Conservation (phyloP, 2,797 vertebrate genomes). For the Liasis olivaceus region DNA sequence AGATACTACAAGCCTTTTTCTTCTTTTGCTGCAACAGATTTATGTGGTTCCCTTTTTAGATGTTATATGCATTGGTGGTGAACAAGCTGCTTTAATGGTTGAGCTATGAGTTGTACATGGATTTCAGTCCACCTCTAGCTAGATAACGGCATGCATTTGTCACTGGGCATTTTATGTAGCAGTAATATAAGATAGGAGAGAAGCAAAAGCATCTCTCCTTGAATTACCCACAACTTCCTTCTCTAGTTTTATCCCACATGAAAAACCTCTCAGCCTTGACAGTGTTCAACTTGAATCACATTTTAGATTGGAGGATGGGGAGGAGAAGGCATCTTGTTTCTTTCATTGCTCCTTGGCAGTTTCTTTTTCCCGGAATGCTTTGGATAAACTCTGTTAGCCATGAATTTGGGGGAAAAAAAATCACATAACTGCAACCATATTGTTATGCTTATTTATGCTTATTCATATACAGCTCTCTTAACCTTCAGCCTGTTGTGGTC, state of each 20-base stretch:
- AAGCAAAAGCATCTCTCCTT: no score
- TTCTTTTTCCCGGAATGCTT: slow-evolving; percentile 5
- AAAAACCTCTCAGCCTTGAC: background rate
- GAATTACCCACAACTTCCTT: background rate
- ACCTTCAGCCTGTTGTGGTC: background rate
- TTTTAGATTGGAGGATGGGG: background rate
- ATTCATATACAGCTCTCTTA: background rate
- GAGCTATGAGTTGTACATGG: background rate
- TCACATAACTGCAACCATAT: background rate
- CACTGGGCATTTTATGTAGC: background rate
- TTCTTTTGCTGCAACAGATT: background rate
- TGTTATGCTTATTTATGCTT: background rate
- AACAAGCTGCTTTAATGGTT: background rate
- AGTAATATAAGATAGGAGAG: background rate
- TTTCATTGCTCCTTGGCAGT: background rate
- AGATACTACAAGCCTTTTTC: no score
- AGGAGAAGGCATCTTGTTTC: background rate
- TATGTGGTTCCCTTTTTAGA: background rate
- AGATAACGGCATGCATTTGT: no score
- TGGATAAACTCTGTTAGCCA: slow-evolving; percentile 18
- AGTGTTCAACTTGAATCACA: background rate
- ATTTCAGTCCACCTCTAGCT: background rate
- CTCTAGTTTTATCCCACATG: background rate
- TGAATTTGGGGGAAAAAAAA: background rate
- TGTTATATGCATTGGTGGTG: background rate